These are phyloP conservation scores for Chrysotoxum bicinctum DNA, from an alignment of 2,888 invertebrate genomes.

Conservation along the genomic window DNA sequence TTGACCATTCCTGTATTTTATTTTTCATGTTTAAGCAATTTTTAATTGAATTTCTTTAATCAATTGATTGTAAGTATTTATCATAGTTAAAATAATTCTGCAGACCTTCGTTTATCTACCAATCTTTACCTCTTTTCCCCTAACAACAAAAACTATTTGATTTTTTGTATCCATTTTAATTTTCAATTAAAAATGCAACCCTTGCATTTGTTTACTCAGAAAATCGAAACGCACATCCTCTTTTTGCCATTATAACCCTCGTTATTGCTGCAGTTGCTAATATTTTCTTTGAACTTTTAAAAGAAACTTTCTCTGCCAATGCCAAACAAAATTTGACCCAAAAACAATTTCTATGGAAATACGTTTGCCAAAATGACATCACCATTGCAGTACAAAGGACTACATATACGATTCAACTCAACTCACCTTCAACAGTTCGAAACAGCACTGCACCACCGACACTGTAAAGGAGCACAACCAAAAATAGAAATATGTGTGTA, in stretches of 20 bases:
- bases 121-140: neutral
- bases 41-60: no score
- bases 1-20: no score
- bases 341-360: slow-evolving; percentile 44
- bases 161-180: neutral
- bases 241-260: neutral
- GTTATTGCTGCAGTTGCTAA: slow-evolving; percentile 1
- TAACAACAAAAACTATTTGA: neutral
- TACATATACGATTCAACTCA: slow-evolving; percentile 79
- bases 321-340: slow-evolving; percentile 42
- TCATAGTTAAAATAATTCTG: no score
- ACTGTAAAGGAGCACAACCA: slow-evolving; percentile 90
- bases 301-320: slow-evolving; percentile 24
- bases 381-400: slow-evolving; percentile 34
- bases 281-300: neutral
- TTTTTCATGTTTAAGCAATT: no score
- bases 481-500: slow-evolving; percentile 92
- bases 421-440: slow-evolving; percentile 87
- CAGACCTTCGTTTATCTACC: neutral
- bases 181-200: neutral
- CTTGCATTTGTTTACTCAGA: neutral
- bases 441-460: slow-evolving; percentile 92
- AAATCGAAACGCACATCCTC: neutral
- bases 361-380: slow-evolving; percentile 53
- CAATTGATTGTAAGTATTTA: no score